Evolutionary conservation across 2,888 invertebrate genomes (phyloP).

Genomic region (Drosophila leonis): DNA sequence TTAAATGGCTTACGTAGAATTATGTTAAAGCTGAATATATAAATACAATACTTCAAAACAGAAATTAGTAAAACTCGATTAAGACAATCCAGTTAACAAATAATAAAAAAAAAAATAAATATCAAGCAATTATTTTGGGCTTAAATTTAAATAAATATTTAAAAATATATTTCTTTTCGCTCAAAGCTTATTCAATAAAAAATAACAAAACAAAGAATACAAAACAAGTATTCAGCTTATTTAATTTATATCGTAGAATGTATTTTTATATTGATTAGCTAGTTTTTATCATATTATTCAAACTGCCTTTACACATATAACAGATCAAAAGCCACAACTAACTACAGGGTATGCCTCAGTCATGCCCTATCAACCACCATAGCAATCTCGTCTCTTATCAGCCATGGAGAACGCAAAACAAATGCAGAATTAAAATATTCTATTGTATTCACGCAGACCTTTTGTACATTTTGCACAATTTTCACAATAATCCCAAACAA

Average conservation of each 20-base stretch:
- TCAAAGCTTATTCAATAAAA: too few species aligned
- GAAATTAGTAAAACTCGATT: not conserved
- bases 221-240: not conserved
- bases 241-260: not conserved
- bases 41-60: not conserved
- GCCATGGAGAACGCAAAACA: conserved; percentile 8
- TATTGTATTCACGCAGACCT: conserved; percentile 17
- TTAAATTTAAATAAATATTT: not conserved
- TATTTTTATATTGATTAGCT: not conserved
- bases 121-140: not conserved
- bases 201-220: not conserved
- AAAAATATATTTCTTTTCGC: not conserved
- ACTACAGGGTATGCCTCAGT: not conserved
- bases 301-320: not conserved
- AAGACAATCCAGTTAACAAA: not conserved
- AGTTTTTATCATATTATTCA: too few species aligned
- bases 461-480: conserved; percentile 12
- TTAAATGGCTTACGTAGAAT: conserved; percentile 10
- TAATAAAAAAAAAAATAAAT: not conserved
- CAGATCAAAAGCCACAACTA: not conserved
- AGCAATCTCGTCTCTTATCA: not conserved
- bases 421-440: conserved; percentile 22
- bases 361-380: not conserved
- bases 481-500: conserved; percentile 34
- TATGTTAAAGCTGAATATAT: not conserved